phyloP scores from a whole-genome alignment of 2,888 invertebrate genomes.

The Papilio elwesi region DNA sequence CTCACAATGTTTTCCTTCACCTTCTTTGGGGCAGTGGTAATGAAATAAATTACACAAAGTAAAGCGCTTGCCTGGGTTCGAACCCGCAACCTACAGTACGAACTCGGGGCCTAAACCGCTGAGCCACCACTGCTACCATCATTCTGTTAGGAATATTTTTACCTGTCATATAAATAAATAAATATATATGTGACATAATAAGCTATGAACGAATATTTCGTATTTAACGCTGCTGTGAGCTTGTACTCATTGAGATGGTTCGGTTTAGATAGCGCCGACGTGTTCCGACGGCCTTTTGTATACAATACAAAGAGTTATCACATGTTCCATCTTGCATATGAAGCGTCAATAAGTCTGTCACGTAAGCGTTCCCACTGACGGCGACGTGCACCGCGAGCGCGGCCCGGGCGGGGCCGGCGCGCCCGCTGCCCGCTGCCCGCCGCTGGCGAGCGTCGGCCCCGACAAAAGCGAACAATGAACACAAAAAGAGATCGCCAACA shows the following conservation, averaged over 20 bases:
- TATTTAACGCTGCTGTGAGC: not conserved
- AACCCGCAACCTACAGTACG: too few relatives aligned
- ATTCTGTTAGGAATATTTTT: too few relatives aligned
- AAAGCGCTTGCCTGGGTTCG: too few relatives aligned
- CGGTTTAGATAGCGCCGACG: not conserved
- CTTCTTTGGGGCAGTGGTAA: too few relatives aligned
- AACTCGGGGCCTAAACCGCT: too few relatives aligned
- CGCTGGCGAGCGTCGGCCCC: slow-evolving; percentile 20
- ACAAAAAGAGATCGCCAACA: slow-evolving; percentile 73
- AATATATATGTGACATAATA: not conserved
- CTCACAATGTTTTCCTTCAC: too few relatives aligned
- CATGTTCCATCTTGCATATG: not conserved
- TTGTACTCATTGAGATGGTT: not conserved
- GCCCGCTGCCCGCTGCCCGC: not conserved
- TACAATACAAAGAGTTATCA: slow-evolving; percentile 9
- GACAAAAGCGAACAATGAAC: slow-evolving; percentile 67
- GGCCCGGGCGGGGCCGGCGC: not conserved
- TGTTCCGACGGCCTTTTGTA: not conserved
- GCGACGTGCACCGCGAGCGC: not conserved
- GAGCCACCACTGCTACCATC: too few relatives aligned
- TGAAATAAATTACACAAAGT: too few relatives aligned
- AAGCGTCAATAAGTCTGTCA: slow-evolving; percentile 3
- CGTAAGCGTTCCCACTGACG: slow-evolving; percentile 15
- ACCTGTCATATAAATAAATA: too few relatives aligned
- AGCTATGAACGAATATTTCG: not conserved